phyloP scores from a whole-genome alignment of 1,140 invertebrate genomes.

The Drosophila sulfurigaster region DNA sequence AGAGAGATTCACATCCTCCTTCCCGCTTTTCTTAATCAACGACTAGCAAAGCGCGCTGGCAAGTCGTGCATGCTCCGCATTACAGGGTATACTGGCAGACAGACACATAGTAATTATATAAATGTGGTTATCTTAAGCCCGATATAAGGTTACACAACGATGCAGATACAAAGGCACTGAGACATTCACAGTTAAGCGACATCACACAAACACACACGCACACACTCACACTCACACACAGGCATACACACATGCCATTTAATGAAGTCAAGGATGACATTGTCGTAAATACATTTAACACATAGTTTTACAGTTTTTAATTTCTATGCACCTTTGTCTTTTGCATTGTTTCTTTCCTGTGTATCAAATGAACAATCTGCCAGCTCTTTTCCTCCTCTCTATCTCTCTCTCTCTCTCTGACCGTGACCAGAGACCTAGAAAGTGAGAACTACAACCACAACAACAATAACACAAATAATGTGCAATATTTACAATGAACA shows the following conservation, averaged over 20 bases:
- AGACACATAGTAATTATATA: slow-evolving; percentile 3
- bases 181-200: slow-evolving; percentile 14
- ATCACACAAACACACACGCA: slow-evolving; percentile 28
- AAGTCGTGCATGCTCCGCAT: neutral
- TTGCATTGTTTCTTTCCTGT: slow-evolving; percentile 38
- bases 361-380: slow-evolving; percentile 43
- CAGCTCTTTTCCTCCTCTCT: slow-evolving; percentile 1
- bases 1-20: slow-evolving; percentile 12
- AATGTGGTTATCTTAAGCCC: slow-evolving; percentile 41
- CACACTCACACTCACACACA: neutral
- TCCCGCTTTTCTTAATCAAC: slow-evolving; percentile 10
- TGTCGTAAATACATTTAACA: slow-evolving; percentile 59
- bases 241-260: slow-evolving; percentile 35
- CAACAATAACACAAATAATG: slow-evolving; percentile 16
- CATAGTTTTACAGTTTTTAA: slow-evolving; percentile 69
- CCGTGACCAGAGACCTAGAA: slow-evolving; percentile 80
- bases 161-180: slow-evolving; percentile 25
- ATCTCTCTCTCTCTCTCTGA: slow-evolving; percentile 51
- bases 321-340: slow-evolving; percentile 62
- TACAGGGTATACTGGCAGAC: slow-evolving; percentile 1
- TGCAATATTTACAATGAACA: neutral
- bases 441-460: slow-evolving; percentile 41
- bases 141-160: slow-evolving; percentile 41
- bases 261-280: slow-evolving; percentile 82
- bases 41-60: neutral